Evolutionary conservation across 1,140 invertebrate species (phyloP).

Genomic region (Ceratosolen solmsi): DNA sequence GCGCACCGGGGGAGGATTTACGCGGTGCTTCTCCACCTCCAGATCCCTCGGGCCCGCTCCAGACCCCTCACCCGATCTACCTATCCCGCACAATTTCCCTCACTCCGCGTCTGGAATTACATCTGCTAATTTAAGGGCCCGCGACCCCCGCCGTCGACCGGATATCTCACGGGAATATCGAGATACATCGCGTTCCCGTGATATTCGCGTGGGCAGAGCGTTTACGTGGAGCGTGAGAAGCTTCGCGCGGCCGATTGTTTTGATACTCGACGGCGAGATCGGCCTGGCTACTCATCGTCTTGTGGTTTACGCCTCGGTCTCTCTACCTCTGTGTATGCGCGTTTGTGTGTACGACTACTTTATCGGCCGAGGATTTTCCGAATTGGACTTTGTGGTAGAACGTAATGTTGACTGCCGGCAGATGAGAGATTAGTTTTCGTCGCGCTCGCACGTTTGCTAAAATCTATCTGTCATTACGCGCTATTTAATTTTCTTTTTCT

Average conservation of each 20-base stretch:
- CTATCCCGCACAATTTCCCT: no score
- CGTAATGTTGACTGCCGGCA: background rate
- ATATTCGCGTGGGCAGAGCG: conserved; percentile 35
- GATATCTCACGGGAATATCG: conserved; percentile 11
- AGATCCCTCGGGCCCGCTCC: background rate
- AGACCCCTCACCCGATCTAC: no score
- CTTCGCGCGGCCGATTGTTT: conserved; percentile 4
- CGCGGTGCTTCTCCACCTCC: background rate
- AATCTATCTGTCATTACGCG: background rate
- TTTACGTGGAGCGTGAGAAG: conserved; percentile 47
- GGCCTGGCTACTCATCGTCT: no score
- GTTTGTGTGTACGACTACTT: background rate
- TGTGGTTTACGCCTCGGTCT: conserved; percentile 22
- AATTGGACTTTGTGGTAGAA: background rate
- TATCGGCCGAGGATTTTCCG: conserved; percentile 8
- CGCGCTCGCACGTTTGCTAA: background rate
- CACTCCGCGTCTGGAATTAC: conserved; percentile 13
- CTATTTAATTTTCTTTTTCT: background rate
- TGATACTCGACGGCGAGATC: background rate
- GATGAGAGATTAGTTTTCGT: conserved; percentile 6
- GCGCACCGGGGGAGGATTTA: conserved; percentile 2
- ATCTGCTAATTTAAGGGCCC: conserved; percentile 40
- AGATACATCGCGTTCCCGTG: background rate
- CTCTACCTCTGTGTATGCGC: background rate
- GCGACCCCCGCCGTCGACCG: background rate